A percentile compares a stretch with the other conserved stretches of the same genome.
Conservation (phyloP, 2,797 vertebrate genomes). For the Psittacula echo region DNA sequence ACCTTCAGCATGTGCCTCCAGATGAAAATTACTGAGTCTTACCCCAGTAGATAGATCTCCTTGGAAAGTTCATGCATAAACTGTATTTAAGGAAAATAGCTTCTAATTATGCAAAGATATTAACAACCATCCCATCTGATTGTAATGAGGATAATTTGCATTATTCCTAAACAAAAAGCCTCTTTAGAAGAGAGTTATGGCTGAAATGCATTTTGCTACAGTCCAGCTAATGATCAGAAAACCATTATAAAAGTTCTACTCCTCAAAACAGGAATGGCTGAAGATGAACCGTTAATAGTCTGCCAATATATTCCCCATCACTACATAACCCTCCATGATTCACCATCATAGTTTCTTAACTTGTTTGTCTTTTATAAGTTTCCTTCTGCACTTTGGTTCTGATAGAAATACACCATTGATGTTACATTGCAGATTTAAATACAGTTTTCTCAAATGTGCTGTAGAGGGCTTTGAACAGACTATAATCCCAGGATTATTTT, state of each 20-base stretch:
- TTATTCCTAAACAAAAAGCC: constrained; percentile 61
- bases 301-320: accelerated
- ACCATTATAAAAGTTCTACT: not conserved
- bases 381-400: not conserved
- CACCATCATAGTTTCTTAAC: not conserved
- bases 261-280: not conserved
- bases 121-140: constrained; percentile 70
- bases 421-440: not conserved
- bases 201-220: constrained; percentile 35
- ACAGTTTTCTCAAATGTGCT: not conserved
- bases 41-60: constrained; percentile 31
- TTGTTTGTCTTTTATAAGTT: not conserved
- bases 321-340: not conserved
- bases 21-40: constrained; percentile 47
- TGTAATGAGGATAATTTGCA: constrained; percentile 73
- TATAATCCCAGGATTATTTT: not conserved
- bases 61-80: constrained; percentile 58
- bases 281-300: not conserved
- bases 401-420: not conserved
- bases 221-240: constrained; percentile 48
- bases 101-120: constrained; percentile 72
- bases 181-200: constrained; percentile 28
- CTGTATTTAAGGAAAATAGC: constrained; percentile 69
- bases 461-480: not conserved
- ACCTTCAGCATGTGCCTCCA: constrained; percentile 20